Base-by-base conservation (phyloP, 1,140 invertebrate species). In the Cardiocondyla obscurior region DNA sequence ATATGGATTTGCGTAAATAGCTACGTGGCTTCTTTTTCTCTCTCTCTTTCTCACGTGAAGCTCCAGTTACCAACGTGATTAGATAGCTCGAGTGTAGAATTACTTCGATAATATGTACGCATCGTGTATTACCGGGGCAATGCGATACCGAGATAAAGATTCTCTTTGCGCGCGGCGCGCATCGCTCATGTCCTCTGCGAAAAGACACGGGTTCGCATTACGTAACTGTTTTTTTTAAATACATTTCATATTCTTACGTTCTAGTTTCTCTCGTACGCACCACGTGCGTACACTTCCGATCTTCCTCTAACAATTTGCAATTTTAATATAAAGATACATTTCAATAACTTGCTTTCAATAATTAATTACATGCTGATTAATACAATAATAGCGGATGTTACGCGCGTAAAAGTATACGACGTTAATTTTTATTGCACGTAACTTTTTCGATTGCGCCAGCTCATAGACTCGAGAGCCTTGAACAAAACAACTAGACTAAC, bases 31-130 rank as follows among this genome's bases (percentile, higher is more conserved):
- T 74, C 16, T 53, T 67, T 77, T 74, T 49, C 42, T 77, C 65
- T 10, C 33, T 74, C 16, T 53, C 58, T 77, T 74, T 49, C 42
- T 77, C 65, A 39, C 51, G 36, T 77, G 58, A 83, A 69, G 84
- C 74, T 76, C 77, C 39, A 85, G 85, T 82, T 85, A 86, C 85
- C 28, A 53, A 46, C 30, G 30, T 83, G 81, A 87, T 87, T 86
- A 87, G 58, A 79, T 77, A 51, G 73, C 76, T 72, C 19, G 42
- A 42, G 74, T 73, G 28, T 87, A 83, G 53, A 49, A 28, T 86
- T 87, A 81, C 81, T 46, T 46, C 58, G 58, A 83, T 83, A 79
- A 86, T 60, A 60, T n/a, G 67, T 55, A 73, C 53, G 72, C 81
- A 67, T 64, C 64, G 25, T 39, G 65, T 86, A 79, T 73, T 86